Conservation (phyloP, 2,113 vertebrate genomes). For the Calonectris borealis region DNA sequence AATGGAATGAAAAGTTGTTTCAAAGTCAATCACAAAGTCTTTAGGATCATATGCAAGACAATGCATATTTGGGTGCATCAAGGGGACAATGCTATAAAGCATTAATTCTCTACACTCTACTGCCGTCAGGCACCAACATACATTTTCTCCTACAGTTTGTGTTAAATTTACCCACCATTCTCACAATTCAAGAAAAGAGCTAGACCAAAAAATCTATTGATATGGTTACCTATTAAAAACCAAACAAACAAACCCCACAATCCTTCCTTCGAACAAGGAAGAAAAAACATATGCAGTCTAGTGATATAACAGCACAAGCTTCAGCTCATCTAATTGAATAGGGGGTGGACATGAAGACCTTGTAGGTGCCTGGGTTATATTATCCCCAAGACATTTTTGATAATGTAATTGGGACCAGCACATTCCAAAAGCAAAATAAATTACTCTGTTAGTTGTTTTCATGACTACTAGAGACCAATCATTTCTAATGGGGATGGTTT, state of each 20-base stretch:
- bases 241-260: not conserved
- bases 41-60: not conserved
- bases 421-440: constrained; percentile 29
- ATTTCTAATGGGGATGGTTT: not conserved
- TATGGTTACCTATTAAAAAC: not conserved
- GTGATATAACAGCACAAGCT: not conserved
- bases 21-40: not conserved
- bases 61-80: not conserved
- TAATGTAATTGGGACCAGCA: not conserved
- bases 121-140: not conserved
- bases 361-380: not conserved
- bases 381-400: not conserved
- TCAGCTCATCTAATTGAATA: not conserved
- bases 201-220: not conserved
- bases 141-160: not conserved
- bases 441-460: constrained; percentile 14
- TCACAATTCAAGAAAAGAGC: not conserved
- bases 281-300: not conserved
- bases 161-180: not conserved
- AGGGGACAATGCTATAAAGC: not conserved
- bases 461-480: not conserved
- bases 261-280: not conserved
- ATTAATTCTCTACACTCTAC: not conserved
- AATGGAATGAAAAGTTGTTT: not conserved
- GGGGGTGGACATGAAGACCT: not conserved